A percentile compares a stretch with the other conserved stretches of the same genome.
Conservation (phyloP, 1,140 invertebrate genomes). For the Apis cerana region DNA sequence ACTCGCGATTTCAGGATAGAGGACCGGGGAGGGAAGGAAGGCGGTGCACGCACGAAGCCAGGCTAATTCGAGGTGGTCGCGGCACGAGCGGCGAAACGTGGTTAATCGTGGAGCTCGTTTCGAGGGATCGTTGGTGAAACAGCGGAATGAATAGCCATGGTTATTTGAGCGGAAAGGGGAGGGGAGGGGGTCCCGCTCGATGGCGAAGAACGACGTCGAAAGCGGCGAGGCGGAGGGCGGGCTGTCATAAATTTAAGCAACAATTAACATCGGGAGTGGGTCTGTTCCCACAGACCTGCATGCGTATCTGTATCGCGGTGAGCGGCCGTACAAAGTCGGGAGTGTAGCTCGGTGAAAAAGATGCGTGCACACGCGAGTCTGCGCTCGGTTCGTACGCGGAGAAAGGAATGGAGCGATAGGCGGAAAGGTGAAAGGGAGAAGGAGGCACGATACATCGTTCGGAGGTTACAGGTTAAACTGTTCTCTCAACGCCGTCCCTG, state of each 20-base stretch:
- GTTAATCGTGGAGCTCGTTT: conserved; percentile 73
- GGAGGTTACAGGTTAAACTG: conserved; percentile 73
- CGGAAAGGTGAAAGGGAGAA: conserved; percentile 55
- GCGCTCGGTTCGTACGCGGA: conserved; percentile 30
- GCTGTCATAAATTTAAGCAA: conserved; percentile 80
- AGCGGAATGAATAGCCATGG: conserved; percentile 67
- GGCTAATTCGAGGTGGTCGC: conserved; percentile 42
- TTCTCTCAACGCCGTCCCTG: conserved; percentile 75
- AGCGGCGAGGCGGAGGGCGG: conserved; percentile 48
- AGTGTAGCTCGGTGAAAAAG: conserved; percentile 60
- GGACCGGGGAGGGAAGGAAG: too few relatives aligned
- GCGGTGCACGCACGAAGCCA: not conserved
- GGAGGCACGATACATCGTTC: conserved; percentile 70
- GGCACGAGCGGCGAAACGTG: conserved; percentile 28
- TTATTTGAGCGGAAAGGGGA: conserved; percentile 61
- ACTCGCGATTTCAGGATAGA: too few relatives aligned
- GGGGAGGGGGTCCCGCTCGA: conserved; percentile 22
- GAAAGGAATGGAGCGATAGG: conserved; percentile 43
- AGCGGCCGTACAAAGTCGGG: conserved; percentile 44
- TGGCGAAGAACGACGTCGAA: conserved; percentile 42
- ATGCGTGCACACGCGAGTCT: conserved; percentile 52
- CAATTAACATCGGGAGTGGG: conserved; percentile 77
- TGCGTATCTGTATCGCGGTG: conserved; percentile 69
- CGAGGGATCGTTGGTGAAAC: conserved; percentile 58
- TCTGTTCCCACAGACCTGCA: conserved; percentile 67